phyloP scores from a whole-genome alignment of 2,797 vertebrate genomes.

The Enteromius viviparus region DNA sequence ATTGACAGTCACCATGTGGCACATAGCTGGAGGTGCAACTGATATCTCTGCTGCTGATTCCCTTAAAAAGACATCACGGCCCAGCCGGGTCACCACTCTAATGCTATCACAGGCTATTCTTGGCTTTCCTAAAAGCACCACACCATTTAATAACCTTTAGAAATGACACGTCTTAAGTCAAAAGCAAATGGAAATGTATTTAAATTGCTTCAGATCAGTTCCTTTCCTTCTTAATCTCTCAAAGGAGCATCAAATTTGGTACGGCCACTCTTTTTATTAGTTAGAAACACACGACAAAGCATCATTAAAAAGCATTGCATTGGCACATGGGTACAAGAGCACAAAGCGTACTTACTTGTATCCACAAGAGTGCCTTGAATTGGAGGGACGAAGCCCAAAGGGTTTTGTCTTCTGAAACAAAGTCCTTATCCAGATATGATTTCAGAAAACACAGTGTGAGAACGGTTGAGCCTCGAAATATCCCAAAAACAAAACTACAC shows the following conservation, averaged over 20 bases:
- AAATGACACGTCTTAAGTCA: not conserved
- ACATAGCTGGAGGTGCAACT: slow-evolving; percentile 83
- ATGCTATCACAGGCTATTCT: slow-evolving; percentile 94
- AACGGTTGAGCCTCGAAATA: slow-evolving; percentile 86
- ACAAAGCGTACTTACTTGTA: slow-evolving; percentile 82
- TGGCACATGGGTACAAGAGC: slow-evolving; percentile 50
- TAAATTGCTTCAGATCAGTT: not conserved
- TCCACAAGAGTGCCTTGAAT: slow-evolving; percentile 84
- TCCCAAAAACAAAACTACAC: slow-evolving; percentile 91
- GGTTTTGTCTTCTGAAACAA: slow-evolving; percentile 77
- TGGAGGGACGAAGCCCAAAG: slow-evolving; percentile 84
- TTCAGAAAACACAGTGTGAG: slow-evolving; percentile 85
- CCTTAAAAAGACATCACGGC: slow-evolving; percentile 97
- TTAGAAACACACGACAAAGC: slow-evolving; percentile 38
- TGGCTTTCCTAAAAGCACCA: slow-evolving; percentile 78
- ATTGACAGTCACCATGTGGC: slow-evolving; percentile 92
- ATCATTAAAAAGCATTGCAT: slow-evolving; percentile 32
- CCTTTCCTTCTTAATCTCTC: not conserved
- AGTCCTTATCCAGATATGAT: slow-evolving; percentile 86
- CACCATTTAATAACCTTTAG: slow-evolving; percentile 79
- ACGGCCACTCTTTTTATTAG: not conserved
- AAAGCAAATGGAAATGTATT: slow-evolving; percentile 17
- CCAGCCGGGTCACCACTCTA: slow-evolving; percentile 80
- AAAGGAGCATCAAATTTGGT: not conserved
- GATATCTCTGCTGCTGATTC: slow-evolving; percentile 89